Evolutionary conservation across 1,140 invertebrate species (phyloP), one percentile per base, ranked within the genome.

Genomic region (Probaryconus sp.): DNA sequence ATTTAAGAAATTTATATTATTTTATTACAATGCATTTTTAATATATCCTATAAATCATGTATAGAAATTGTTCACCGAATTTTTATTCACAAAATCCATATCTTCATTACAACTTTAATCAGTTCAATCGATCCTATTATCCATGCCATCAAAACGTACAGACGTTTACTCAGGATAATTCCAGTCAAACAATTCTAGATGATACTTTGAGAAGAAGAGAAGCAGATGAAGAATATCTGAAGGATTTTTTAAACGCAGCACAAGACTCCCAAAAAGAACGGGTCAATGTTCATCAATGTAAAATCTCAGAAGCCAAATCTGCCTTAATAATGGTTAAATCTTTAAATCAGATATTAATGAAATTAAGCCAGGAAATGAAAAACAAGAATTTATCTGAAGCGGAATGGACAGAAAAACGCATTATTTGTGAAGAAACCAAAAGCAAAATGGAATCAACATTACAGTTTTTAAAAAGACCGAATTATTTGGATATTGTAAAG

Each of bases 341-440:
- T 10, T 73, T 83, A 18, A 83, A 82, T 26, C 83, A 88, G 17
- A 81, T 88, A 55, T 74, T 92, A 9, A 85, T 88, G 64, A 71
- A 58, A 24, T 78, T 87, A 70, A 83, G 86, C 40, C 74, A 85
- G 31, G 70, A 85, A 10, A 71, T 92, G 24, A 83, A 80, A 58
- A 67, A 81, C 26, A 87, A 90, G 42, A 72, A 83, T 64, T 79
- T 90, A 42, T 80, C 87, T 0, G 85, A 89, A 17, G 69, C 79
- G 9, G 88, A 91, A 63, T 92, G 91, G 91, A 84, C 83, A 30
- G 67, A 82, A 30, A 86, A 85, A 65, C 71, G 89, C 4, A 75
- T 86, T 26, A 65, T 83, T 88, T 76, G 83, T 86, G 40, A 79
- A 10, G 11, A 74, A 10, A 83, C 88, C 10, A 90, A 90, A 80